Conservation (phyloP, 2,888 invertebrate species). For the Corbicula japonica region DNA sequence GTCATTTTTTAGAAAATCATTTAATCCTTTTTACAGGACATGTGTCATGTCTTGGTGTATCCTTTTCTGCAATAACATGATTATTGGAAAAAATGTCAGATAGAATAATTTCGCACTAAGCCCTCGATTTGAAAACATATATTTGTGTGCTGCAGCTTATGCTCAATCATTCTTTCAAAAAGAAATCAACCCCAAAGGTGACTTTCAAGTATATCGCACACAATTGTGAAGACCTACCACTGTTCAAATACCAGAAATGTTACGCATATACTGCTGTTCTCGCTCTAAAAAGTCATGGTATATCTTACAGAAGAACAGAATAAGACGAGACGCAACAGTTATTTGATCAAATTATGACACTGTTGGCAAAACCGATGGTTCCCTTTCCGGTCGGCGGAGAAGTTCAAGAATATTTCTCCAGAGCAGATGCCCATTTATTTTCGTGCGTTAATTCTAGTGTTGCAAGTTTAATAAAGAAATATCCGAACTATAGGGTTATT, state of each 20-base stretch:
- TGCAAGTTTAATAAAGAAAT: slow-evolving; percentile 11
- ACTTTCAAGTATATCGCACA: slow-evolving; percentile 14
- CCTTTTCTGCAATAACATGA: no score
- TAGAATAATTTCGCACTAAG: slow-evolving; percentile 7
- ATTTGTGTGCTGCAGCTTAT: slow-evolving; percentile 36
- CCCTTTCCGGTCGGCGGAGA: slow-evolving; percentile 36
- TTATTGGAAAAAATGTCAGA: no score
- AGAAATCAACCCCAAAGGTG: slow-evolving; percentile 8
- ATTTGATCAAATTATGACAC: slow-evolving; percentile 25
- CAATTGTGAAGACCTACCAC: slow-evolving; percentile 10
- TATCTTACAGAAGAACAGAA: slow-evolving; percentile 40
- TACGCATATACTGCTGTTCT: slow-evolving; percentile 42
- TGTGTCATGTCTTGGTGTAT: no score
- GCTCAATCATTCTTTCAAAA: slow-evolving; percentile 17
- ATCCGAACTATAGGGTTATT: slow-evolving; percentile 40
- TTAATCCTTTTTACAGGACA: no score
- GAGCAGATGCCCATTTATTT: slow-evolving; percentile 45
- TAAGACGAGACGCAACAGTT: not conserved
- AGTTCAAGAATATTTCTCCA: slow-evolving; percentile 50
- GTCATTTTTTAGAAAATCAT: no score
- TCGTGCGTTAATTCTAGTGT: slow-evolving; percentile 28
- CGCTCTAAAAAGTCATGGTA: slow-evolving; percentile 15
- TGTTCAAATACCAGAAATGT: slow-evolving; percentile 34
- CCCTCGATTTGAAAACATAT: slow-evolving; percentile 4
- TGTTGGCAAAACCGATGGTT: slow-evolving; percentile 5